phyloP scores from a whole-genome alignment of 2,113 vertebrate genomes.

The Manacus vitellinus region DNA sequence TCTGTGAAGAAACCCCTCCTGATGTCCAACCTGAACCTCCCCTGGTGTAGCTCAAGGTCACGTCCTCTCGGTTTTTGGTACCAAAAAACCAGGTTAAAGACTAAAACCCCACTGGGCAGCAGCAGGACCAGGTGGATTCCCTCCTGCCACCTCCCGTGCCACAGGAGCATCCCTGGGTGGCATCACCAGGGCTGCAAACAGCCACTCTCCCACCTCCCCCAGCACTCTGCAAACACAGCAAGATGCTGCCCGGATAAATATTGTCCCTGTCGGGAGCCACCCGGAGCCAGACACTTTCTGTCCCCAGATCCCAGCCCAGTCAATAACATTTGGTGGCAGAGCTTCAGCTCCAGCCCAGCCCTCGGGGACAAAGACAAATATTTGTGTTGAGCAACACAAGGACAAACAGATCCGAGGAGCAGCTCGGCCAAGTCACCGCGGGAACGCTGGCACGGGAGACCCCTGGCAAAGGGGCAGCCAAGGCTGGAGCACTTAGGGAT shows the following conservation, averaged over 20 bases:
- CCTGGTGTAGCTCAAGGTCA: background rate
- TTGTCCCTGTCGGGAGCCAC: accelerated
- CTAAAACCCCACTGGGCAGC: background rate
- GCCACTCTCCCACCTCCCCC: accelerated
- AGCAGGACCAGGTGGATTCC: background rate
- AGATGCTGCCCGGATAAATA: accelerated
- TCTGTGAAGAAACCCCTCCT: background rate
- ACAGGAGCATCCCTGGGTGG: background rate
- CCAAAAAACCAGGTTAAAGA: background rate
- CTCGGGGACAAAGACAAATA: background rate
- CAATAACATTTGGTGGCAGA: background rate
- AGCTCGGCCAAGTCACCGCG: background rate
- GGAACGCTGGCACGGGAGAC: background rate
- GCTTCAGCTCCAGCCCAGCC: background rate
- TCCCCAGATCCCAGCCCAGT: background rate
- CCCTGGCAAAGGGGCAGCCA: background rate
- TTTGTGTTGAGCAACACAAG: background rate
- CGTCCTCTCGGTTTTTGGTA: background rate
- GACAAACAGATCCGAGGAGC: background rate
- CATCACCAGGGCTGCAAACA: background rate
- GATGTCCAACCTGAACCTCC: background rate
- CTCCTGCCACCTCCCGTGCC: background rate
- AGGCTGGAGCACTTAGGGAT: background rate
- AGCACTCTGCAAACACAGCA: background rate
- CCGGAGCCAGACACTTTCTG: background rate